A percentile compares a stretch with the other conserved stretches of the same genome.
phyloP scores from a whole-genome alignment of 2,888 invertebrate genomes.

The Dimorphilus gyrociliatus region DNA sequence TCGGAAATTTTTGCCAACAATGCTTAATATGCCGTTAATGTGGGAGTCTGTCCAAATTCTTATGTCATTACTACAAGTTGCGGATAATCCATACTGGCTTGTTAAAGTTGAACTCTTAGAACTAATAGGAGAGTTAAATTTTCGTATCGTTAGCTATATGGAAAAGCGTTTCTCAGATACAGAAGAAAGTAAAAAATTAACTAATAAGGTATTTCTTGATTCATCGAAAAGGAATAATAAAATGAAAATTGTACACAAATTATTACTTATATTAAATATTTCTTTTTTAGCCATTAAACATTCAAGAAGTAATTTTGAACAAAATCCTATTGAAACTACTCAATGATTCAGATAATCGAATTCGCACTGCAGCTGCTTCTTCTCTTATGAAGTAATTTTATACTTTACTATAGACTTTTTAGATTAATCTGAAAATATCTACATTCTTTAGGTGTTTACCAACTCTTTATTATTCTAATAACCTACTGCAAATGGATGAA shows the following conservation, averaged over 20 bases:
- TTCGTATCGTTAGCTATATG: constrained; percentile 44
- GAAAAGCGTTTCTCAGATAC: no score
- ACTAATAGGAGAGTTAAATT: constrained; percentile 46
- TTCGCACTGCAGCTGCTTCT: constrained; percentile 53
- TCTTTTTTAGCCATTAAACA: constrained; percentile 17
- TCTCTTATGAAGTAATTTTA: constrained; percentile 46
- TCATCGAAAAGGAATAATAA: no score
- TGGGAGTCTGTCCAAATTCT: constrained; percentile 45
- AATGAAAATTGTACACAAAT: no score
- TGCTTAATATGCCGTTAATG: constrained; percentile 50
- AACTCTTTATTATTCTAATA: constrained; percentile 31
- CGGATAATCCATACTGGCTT: constrained; percentile 64
- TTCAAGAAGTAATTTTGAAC: constrained; percentile 45
- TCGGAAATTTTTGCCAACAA: constrained; percentile 43
- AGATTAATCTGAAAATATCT: no score
- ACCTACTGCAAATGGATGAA: constrained; percentile 43
- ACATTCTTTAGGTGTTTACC: constrained; percentile 26
- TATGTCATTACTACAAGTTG: constrained; percentile 47
- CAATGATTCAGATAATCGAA: constrained; percentile 58
- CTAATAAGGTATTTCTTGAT: no score
- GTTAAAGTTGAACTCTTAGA: constrained; percentile 56
- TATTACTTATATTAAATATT: no score
- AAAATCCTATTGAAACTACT: constrained; percentile 50
- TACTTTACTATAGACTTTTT: no score
- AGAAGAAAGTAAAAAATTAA: no score